Conservation (phyloP, 2,113 vertebrate species). For the Meriones unguiculatus region DNA sequence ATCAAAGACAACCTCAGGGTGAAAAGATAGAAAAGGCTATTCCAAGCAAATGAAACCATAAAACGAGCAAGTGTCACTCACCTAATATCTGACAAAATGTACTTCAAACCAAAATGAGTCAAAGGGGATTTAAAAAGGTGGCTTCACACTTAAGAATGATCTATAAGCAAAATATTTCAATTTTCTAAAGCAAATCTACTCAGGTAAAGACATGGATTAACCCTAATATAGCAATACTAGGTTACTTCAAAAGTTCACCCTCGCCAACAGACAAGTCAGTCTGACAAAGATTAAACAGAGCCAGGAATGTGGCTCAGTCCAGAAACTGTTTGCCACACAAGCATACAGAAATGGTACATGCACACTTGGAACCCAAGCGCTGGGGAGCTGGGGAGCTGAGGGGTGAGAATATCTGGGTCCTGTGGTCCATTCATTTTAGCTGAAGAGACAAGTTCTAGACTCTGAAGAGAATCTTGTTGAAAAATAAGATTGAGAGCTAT, state of each 20-base stretch:
- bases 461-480: background rate
- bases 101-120: background rate
- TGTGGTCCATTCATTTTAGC: background rate
- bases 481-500: background rate
- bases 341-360: background rate
- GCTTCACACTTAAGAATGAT: background rate
- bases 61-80: background rate
- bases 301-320: background rate
- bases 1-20: background rate
- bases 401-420: background rate
- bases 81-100: background rate
- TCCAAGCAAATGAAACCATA: background rate
- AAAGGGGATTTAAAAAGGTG: background rate
- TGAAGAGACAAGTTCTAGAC: background rate
- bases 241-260: background rate
- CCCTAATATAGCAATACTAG: background rate
- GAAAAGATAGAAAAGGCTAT: background rate
- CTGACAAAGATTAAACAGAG: background rate
- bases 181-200: background rate
- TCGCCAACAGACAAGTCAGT: background rate
- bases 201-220: background rate
- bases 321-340: background rate
- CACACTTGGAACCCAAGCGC: background rate
- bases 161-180: background rate
- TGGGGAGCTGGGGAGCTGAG: background rate